Base-by-base conservation (phyloP, 1,140 invertebrate species). In the Drosophila repleta region DNA sequence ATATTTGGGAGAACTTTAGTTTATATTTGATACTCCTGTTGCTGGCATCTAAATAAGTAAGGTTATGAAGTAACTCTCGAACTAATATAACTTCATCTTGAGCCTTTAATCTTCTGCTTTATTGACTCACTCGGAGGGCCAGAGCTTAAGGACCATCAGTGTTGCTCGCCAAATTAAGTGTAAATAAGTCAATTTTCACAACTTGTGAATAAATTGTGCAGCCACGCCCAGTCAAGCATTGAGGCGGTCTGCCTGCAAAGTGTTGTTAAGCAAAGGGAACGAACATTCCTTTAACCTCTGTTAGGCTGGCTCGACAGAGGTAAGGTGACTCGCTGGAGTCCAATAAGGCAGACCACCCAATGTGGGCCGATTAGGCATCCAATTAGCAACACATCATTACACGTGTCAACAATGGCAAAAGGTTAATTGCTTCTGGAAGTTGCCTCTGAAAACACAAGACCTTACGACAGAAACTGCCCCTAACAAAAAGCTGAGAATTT, bases 301-400 rank as follows among this genome's bases (percentile, higher is more conserved):
- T 43, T 55, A 55, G 64, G 56, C 57, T 49, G 35, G 15, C 21
- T 26, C 6, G 45, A 21, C 32, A 18, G 7, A 41, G 61, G 26
- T 65, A 52, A 52, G 51, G 35, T 39, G 52, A 53, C 46, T 45
- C 53, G 17, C 45, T 61, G 57, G 74, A 76, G 63, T 49, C 48
- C 48, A 53, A 67, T 41, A 56, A 35, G 58, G 61, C 49, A 32
- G 26, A 26, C 46, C 61, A 65, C 64, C 18, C 15, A 2, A 21
- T 41, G 55, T 48, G 69, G 77, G 77, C 46, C 41, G 7, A 68
- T 62, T 76, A 60, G 60, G 58, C 62, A 70, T 65, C 68, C 81
- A 84, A 84, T 84, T 84, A 84, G 81, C 77, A 85, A 77, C 81
- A 87, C 82, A 74, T 85, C 82, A 85, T 85, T 85, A 85, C 78